Conservation (phyloP, 2,797 vertebrate genomes). For the Crocidura indochinensis region DNA sequence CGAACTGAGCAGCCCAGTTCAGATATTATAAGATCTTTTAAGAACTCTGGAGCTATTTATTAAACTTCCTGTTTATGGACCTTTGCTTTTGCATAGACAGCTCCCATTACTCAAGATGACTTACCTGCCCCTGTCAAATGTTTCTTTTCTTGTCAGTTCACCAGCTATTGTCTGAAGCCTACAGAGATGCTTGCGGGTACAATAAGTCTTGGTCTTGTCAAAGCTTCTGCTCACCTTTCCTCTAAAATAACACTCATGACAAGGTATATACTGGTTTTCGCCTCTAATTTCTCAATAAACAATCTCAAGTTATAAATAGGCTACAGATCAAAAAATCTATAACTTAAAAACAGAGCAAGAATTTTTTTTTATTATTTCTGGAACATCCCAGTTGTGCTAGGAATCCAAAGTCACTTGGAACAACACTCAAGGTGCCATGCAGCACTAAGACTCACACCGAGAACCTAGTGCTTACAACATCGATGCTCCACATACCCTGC, state of each 20-base stretch:
- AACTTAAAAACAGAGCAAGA: too few species aligned
- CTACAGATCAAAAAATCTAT: too few species aligned
- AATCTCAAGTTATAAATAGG: too few species aligned
- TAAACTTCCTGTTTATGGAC: neutral
- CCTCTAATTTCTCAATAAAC: neutral
- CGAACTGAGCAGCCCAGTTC: neutral
- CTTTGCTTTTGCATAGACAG: neutral
- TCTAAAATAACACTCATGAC: neutral
- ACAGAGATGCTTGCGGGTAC: neutral
- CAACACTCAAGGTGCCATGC: too few species aligned
- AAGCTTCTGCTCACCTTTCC: neutral
- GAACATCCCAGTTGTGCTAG: too few species aligned
- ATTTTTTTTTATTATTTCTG: too few species aligned
- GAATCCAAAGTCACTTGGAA: too few species aligned
- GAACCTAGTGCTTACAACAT: too few species aligned
- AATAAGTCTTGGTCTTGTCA: conserved; percentile 15
- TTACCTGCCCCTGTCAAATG: neutral
- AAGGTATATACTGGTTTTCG: neutral
- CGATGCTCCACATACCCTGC: too few species aligned
- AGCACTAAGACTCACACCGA: too few species aligned
- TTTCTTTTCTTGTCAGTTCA: neutral
- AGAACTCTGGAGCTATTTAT: neutral
- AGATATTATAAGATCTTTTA: neutral
- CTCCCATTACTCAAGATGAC: neutral
- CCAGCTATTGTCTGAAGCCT: neutral